These are phyloP conservation scores for Temnothorax rugatulus DNA, from an alignment of 2,888 invertebrate species.

Conservation along the genomic window DNA sequence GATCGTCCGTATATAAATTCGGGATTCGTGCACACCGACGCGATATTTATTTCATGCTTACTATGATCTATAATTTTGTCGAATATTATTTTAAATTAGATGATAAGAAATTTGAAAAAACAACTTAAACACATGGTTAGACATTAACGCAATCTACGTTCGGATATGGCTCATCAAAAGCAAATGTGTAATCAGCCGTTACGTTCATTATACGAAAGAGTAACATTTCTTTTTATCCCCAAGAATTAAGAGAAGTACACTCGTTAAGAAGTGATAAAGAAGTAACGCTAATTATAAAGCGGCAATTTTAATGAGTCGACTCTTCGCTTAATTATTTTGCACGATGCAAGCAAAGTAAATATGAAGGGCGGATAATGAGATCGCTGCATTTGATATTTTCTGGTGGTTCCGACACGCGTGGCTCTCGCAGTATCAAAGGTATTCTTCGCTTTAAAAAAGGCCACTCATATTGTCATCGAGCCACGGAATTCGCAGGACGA, in stretches of 20 bases:
- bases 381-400: constrained; percentile 59
- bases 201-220: constrained; percentile 16
- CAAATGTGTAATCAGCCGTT: background rate
- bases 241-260: constrained; percentile 21
- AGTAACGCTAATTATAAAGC: constrained; percentile 69
- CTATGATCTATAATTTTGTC: constrained; percentile 6
- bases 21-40: background rate
- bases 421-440: constrained; percentile 4
- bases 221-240: constrained; percentile 58
- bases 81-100: background rate
- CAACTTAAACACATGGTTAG: background rate
- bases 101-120: background rate
- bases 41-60: background rate
- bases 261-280: constrained; percentile 35
- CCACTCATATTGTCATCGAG: background rate
- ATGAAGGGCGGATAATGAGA: constrained; percentile 64
- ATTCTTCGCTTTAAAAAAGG: background rate
- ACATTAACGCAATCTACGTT: background rate
- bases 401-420: background rate
- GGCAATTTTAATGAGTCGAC: constrained; percentile 76
- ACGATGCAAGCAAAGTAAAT: background rate
- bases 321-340: constrained; percentile 67
- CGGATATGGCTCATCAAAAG: background rate
- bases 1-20: background rate
- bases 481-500: background rate